A percentile compares a stretch with the other conserved stretches of the same genome.
Conservation (phyloP, 1,140 invertebrate species). For the Rhopalosiphum padi region DNA sequence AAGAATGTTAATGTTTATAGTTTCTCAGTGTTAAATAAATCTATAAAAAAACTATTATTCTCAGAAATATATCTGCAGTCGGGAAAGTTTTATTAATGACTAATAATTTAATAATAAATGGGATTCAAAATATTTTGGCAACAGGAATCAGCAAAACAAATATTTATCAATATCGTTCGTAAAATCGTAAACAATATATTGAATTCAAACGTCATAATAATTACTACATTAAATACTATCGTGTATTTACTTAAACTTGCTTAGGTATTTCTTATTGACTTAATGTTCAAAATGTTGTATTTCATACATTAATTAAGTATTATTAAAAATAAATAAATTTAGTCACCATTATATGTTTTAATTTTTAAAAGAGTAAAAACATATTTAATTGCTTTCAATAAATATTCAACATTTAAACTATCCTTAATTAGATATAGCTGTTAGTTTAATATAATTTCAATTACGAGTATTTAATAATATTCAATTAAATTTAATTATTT, state of each 20-base stretch:
- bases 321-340: background rate
- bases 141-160: background rate
- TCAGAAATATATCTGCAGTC: background rate
- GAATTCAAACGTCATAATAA: background rate
- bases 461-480: background rate
- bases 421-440: background rate
- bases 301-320: background rate
- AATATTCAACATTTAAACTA: background rate
- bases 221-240: background rate
- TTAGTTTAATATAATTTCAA: background rate
- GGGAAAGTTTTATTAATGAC: background rate
- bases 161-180: background rate
- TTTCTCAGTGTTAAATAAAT: background rate
- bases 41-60: background rate
- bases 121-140: constrained; percentile 7
- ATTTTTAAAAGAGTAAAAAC: background rate
- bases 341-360: background rate
- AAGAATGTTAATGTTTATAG: background rate
- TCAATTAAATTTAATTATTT: background rate
- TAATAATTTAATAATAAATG: background rate
- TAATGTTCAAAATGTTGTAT: background rate
- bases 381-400: background rate
- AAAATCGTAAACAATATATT: constrained; percentile 1
- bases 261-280: background rate
- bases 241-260: background rate